Base-by-base conservation (phyloP, 2,113 vertebrate genomes). In the Geococcyx californianus region DNA sequence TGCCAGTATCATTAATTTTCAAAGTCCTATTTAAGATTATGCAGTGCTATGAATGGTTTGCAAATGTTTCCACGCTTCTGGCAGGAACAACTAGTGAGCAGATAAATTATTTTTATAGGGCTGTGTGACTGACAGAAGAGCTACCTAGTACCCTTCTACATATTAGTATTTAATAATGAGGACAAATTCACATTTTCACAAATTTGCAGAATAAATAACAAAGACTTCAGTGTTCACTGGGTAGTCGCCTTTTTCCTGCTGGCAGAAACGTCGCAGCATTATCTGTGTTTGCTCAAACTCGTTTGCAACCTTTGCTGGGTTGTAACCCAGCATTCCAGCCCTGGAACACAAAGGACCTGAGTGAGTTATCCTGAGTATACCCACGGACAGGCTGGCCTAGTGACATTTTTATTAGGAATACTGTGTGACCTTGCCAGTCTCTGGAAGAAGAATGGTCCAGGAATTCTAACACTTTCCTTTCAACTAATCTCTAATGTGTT, bases 211-310 rank as follows among this genome's bases (percentile, higher is more conserved):
- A 75, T 77, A 79, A 87, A 63, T 47, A 66, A 79, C 87, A 95
- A 82, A 87, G 87, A 6, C 54, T n/a, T 28, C 81, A 83, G 83
- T 67, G 69, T 85, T 89, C 14, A 7, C n/a, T 8, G 28, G 75
- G 81, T 45, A 49, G 54, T 19, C 2, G 8, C 21, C 49, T 77
- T 72, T 77, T 87, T 94, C 89, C 94, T 89, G 67, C 75, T 77
- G 84, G 78, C 66, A 93, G 58, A 62, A 87, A 62, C 4, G 19
- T 29, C 66, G 55, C 55, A 87, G 79, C 62, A n/a, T 69, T 94
- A 92, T 94, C 92, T 72, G 58, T 94, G 74, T 91, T 95, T 97
- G 75, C 83, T 96, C 68, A 89, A 56, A 91, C 87, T 45, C 70
- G 55, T 89, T 94, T 85, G 76, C 81, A 73, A 69, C 76, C 63